Conservation (phyloP, 2,113 vertebrate species). For the Apodemus speciosus region DNA sequence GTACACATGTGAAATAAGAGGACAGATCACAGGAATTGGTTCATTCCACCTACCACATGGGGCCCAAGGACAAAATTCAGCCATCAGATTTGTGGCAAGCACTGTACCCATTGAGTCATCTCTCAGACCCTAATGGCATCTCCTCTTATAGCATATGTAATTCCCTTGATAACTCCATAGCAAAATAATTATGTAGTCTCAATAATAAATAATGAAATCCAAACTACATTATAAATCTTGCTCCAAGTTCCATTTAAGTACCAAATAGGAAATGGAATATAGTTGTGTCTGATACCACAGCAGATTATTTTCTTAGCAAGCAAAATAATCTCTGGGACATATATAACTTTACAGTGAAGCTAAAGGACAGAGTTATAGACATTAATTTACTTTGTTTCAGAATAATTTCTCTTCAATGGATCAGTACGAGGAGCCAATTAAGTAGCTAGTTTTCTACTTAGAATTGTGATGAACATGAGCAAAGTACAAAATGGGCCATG, state of each 20-base stretch:
- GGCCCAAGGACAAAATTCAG: background rate
- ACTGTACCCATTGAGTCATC: background rate
- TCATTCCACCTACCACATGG: background rate
- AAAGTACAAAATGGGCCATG: background rate
- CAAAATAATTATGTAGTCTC: background rate
- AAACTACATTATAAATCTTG: background rate
- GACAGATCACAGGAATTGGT: background rate
- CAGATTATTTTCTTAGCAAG: slow-evolving; percentile 2
- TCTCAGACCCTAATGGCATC: background rate
- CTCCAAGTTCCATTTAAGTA: background rate
- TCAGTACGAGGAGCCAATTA: slow-evolving; percentile 21
- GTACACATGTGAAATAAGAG: background rate
- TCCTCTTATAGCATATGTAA: background rate
- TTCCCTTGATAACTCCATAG: background rate
- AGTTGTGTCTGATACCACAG: background rate
- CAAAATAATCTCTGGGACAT: slow-evolving; percentile 15
- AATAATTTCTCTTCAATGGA: background rate
- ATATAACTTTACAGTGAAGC: background rate
- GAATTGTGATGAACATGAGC: background rate
- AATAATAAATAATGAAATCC: background rate
- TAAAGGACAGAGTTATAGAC: slow-evolving; percentile 7
- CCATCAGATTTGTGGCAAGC: background rate
- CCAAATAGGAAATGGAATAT: background rate
- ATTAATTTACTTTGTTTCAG: slow-evolving; percentile 30
- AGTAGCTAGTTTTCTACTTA: background rate